Base-by-base conservation (phyloP, 2,888 invertebrate genomes). In the Steinernema scapterisci region DNA sequence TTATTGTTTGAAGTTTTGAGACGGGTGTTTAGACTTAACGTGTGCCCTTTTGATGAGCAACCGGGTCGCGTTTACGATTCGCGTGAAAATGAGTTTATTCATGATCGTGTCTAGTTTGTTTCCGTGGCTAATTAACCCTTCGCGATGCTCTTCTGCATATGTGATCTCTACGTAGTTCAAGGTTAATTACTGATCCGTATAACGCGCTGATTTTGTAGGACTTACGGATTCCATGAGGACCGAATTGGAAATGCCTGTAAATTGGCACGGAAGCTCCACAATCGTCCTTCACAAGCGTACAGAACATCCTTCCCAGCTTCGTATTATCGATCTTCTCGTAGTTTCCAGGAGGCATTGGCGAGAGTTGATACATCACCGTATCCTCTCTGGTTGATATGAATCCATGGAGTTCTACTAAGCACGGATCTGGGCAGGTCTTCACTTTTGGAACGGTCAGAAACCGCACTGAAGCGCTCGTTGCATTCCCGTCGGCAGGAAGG, bases 251-350 rank as follows among this genome's bases (percentile, higher is more conserved):
- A 70, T 83, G 79, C 31, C 83, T 74, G 70, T 81, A 82, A 46
- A 83, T 71, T 19, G 83, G 83, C 25, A 83, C 75, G 13, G 79
- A 79, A 27, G 83, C 81, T 25, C 83, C 83, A 71, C 83, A 83
- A 43, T 74, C 79, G 11, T 82, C 82, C 13, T 76, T 52, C 1
- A 73, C 23, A 11, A 72, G 51, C 13, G 72, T 79, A 48, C 78
- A 78, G 70, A 80, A 78, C 25, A 75, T 63, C 16, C 16, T 27
- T 16, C 31, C 31, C 38, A 63, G 16, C 63, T 63, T 63, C 19
- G 63, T 63, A 38, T 63, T 63, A n/a, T 63, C 31, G 31, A 63
- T 63, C n/a, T 27, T 11, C 31, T 27, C 38, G 31, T 63, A 63
- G 31, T 38, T 63, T 63, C 63, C 63, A 7, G 63, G 63, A 2